Evolutionary conservation across 1,140 invertebrate species (phyloP), one percentile per base, ranked within the genome.

Genomic region (Drosophila murphyi): DNA sequence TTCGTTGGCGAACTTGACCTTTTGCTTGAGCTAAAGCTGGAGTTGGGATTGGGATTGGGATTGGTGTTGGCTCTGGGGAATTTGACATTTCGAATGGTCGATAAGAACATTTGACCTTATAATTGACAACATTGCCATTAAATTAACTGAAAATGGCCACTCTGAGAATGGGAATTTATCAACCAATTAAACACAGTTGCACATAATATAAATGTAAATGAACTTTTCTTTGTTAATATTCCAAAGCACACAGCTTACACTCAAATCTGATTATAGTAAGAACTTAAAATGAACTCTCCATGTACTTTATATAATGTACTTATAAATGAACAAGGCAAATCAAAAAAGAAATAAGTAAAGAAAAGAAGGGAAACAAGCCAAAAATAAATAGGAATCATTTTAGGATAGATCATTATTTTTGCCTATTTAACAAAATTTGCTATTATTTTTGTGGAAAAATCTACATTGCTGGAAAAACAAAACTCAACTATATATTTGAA

Each of bases 21-120:
- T 68, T 28, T 29, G 37, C 41, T 43, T 43, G 10, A n/a, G 39
- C 39, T 35, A 37, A 29, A 4, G 29, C 28, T 57, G 5, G 8
- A 48, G 45, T 6, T 57, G 35, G 12, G 4, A 20, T 55, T 20
- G 32, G n/a, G 6, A 28, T 55, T 39, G 34, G 54, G 20, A 10
- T 39, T 29, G 34, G 37, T 34, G 39, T 56, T 56, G 32, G 20
- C 2, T 35, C 35, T 45, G 6, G 5, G 32, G 39, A 32, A 56
- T 47, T 64, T 54, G 39, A 12, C 51, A 52, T 52, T 52, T 35
- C 6, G 20, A 28, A 41, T n/a, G 45, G 6, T 28, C 31, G 8
- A 12, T 5, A n/a, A 29, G 57, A 12, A 63, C 52, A 51, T 71
- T 48, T 71, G 60, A 63, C 51, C 59, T 50, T 50, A 41, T 63